Evolutionary conservation across 1,140 invertebrate genomes (phyloP), one percentile per base, ranked within the genome.

Genomic region (Helicoverpa zea): DNA sequence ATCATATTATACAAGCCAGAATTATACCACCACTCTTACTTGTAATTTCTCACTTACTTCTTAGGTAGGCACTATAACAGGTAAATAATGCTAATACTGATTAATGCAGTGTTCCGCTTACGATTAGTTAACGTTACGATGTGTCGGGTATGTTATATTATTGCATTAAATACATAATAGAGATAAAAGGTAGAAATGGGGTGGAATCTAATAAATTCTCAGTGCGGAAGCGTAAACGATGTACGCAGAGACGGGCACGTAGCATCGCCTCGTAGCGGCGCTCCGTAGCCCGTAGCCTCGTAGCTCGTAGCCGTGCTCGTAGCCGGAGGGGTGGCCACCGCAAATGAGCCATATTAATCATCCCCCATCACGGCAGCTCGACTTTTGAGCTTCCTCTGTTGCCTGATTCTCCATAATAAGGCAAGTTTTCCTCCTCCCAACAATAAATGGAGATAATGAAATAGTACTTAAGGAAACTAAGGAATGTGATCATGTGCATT

Each of bases 311-410:
- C 70, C 52, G 58, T 63, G 61, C 74, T 76, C 63, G 83, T 76
- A 81, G 83, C 81, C 86, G 83, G 76, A 79, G 76, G 64, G 56
- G 86, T 86, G 88, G 87, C 89, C 86, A 87, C 91, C 93, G 84
- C 91, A 94, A 94, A 94, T 94, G 92, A 94, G 91, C 88, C 87
- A 89, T 94, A 94, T 94, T 93, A 94, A 94, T 94, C 92, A 94
- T 94, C 88, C 86, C 64, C 85, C 90, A 94, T 93, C 89, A 93
- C 81, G 89, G 86, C 88, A 90, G 87, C 90, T 88, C 84, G 91
- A 90, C 88, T 90, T 91, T 88, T 88, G 87, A 89, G 86, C 90
- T 90, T 91, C 91, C 89, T 91, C 83, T 86, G 85, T 83, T 87
- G 66, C 85, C 86, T 89, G 91, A 90, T 93, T 93, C 82, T 85